Base-by-base conservation (phyloP, 1,140 invertebrate genomes). In the Drosophila micromelanica region DNA sequence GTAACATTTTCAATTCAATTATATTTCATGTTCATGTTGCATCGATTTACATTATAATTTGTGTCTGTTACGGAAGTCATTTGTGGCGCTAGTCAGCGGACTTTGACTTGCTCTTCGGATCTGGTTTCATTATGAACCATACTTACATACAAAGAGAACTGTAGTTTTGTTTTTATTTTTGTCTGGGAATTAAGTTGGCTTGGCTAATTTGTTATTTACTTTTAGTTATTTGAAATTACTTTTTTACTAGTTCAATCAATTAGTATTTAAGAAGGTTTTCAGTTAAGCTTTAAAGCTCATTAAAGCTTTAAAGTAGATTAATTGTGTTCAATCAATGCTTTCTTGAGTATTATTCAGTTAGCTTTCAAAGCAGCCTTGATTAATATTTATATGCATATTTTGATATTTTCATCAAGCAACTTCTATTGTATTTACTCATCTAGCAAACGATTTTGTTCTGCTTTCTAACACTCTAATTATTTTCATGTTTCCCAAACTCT, bases 41-140 rank as follows among this genome's bases (percentile, higher is more conserved):
- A 87, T 87, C 82, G 79, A 87, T 87, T 87, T 87, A 87, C 82
- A 87, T 87, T 87, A 89, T 87, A 87, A 87, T 87, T 87, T 89
- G 82, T 89, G 84, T 87, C 79, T 79, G 76, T 67, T 64, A 78
- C 84, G 82, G 82, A 87, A 87, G 84, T 87, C 82, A 87, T 89
- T 87, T 89, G 84, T 89, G 75, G 68, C 57, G 38, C 68, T 37
- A 54, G 45, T 37, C 7, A 38, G 27, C 56, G 37, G 7, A 32
- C 51, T 35, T 15, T 5, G 11, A 5, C 20, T n/a, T 11, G 9
- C 15, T 15, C 23, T 35, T 4, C 15, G 46, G 12, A 15, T 60
- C 55, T 35, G 46, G 8, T 65, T 65, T 43, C 13, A 9, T 51
- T 38, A 15, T 15, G 49, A n/a, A 11, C 42, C 27, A 6, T 13